Evolutionary conservation across 2,113 vertebrate genomes (phyloP), one percentile per base, ranked within the genome.

Genomic region (Dicaeum eximium): DNA sequence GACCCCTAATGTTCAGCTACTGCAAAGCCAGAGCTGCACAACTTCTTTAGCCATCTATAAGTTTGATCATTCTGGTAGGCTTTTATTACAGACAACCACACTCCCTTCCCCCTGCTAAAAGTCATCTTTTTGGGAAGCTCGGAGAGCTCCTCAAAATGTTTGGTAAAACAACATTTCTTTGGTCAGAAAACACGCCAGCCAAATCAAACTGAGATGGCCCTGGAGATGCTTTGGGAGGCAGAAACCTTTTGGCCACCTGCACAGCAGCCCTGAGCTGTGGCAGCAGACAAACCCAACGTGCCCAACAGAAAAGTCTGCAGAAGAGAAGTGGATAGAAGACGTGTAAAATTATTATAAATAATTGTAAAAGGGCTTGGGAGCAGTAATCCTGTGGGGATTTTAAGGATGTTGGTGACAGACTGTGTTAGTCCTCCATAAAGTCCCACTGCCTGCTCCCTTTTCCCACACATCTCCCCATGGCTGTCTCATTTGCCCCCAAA

Each of bases 1-100:
- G 97, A 94, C 98, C 93, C 96, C 98, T 97, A 97, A 97, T 91
- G 98, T 96, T 96, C 71, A 87, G 74, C 54, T 84, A 57, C 47
- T 56, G 87, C 37, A 72, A 88, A 79, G 51, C 57, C 45, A 21
- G 65, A 78, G 72, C 74, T 61, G 64, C 38, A 17, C 24, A 51
- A 38, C 42, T 69, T 62, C 38, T 91, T 80, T 7, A 57, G 51
- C 75, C 5, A 19, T 25, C 50, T 62, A 9, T 15, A 38, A 21
- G 33, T 83, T 88, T 70, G 38, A 58, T 90, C 17, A 3, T 65
- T 74, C 38, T 11, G 1, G 69, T 42, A 42, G 57, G n/a, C 17
- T 70, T 87, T 81, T 91, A n/a, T 31, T 71, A 56, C 3, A 6
- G 40, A 28, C 45, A 69, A 7, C 37, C 82, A 77, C 0, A 2